Conservation (phyloP, 2,113 vertebrate genomes). For the Nothocercus julius region DNA sequence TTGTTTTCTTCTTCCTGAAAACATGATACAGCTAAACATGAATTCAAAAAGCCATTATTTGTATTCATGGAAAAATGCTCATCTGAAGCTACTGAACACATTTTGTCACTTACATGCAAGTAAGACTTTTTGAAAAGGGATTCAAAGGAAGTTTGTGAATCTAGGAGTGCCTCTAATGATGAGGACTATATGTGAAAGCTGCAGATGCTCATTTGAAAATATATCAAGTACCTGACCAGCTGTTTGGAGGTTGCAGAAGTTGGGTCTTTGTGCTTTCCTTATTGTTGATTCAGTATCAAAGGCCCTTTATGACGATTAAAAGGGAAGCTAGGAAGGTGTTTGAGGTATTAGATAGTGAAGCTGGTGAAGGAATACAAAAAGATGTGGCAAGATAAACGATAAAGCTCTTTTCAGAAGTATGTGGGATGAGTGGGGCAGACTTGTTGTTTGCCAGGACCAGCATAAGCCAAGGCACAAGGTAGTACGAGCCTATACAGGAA, state of each 20-base stretch:
- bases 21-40: neutral
- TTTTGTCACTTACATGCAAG: neutral
- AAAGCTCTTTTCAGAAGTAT: neutral
- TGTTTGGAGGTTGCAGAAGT: neutral
- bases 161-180: conserved; percentile 10
- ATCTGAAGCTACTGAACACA: conserved; percentile 31
- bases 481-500: neutral
- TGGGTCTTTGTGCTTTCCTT: neutral
- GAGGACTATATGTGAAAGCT: neutral
- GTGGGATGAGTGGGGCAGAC: neutral
- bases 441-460: neutral
- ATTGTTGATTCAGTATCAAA: neutral
- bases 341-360: neutral
- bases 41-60: neutral
- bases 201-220: conserved; percentile 13
- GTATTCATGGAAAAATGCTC: neutral
- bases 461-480: neutral
- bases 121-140: conserved; percentile 4
- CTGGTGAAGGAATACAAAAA: neutral
- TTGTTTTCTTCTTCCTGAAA: neutral
- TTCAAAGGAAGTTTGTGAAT: conserved; percentile 20
- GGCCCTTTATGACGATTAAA: neutral
- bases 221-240: conserved; percentile 25
- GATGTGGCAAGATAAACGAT: neutral
- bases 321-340: neutral